Evolutionary conservation across 2,113 vertebrate genomes (phyloP), one percentile per base, ranked within the genome.

Genomic region (Aegithalos caudatus): DNA sequence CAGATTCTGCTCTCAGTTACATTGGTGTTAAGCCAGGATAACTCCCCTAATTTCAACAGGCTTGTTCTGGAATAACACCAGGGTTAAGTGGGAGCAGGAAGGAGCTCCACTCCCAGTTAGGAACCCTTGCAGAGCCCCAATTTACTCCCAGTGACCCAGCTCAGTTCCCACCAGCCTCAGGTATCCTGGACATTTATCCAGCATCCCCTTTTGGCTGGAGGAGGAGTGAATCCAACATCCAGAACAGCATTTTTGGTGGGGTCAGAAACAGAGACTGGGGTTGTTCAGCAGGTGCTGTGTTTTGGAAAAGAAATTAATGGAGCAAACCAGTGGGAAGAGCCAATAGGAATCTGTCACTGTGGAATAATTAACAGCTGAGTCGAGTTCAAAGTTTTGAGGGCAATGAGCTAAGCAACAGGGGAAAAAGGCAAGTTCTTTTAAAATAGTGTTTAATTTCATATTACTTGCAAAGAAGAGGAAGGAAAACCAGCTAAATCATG

Each of bases 11-110:
- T 94, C 92, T 72, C 91, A 61, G 0, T 95, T 94, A 58, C 51
- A 1, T 29, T 90, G 91, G 91, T 94, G 88, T 78, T 94, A 94
- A 97, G 70, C 92, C 94, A 94, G 86, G 82, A 88, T 92, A 94
- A 92, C 88, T 90, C 93, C 65, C 70, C 42, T 86, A 77, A 94
- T 89, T 92, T 87, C 94, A 93, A 29, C 40, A 66, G 51, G 18
- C 66, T 94, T 73, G 66, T 25, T 93, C 84, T 91, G 74, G 77
- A 96, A 94, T 83, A 85, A 77, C 85, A 81, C 25, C 0, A 0
- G 51, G 70, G 67, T 84, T 92, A 94, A 93, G 72, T 71, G 72
- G 60, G 86, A 92, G 93, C 50, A 83, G 74, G 76, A 77, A 33
- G 40, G 60, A 92, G 24, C 47, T 77, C 31, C 65, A 12, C 24